These are phyloP conservation scores for Crossoptilon crossoptilon DNA, from an alignment of 2,797 vertebrate species.

Conservation along the genomic window DNA sequence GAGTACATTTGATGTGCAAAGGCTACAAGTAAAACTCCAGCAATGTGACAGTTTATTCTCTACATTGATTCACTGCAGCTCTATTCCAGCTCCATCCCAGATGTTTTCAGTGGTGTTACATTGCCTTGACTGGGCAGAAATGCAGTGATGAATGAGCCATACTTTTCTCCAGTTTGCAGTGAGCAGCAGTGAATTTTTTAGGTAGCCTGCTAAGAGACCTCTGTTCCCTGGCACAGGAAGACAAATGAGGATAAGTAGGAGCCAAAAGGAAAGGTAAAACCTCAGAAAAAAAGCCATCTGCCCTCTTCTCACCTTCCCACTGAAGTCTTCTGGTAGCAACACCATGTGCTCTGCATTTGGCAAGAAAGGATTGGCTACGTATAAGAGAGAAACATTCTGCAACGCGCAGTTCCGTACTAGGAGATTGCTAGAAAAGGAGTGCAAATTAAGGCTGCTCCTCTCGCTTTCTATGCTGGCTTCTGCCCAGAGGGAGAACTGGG, in stretches of 20 bases:
- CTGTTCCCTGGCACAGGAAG: not conserved
- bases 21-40: not conserved
- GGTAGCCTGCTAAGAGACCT: not conserved
- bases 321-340: not conserved
- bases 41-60: not conserved
- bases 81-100: not conserved
- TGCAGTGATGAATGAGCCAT: accelerated
- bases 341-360: accelerated
- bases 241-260: not conserved
- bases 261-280: slow-evolving; percentile 24
- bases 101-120: not conserved
- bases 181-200: slow-evolving; percentile 3
- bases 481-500: not conserved
- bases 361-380: not conserved
- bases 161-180: not conserved
- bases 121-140: not conserved
- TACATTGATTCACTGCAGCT: not conserved
- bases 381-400: not conserved
- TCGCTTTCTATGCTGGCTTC: not conserved
- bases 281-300: not conserved
- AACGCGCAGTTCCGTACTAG: not conserved
- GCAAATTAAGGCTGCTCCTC: not conserved
- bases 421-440: not conserved
- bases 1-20: not conserved
- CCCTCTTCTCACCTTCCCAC: not conserved